Percentiles rank a stretch among this genome's conserved stretches.
These are phyloP conservation scores for Strix uralensis DNA, from an alignment of 2,113 vertebrate species.

Conservation along the genomic window DNA sequence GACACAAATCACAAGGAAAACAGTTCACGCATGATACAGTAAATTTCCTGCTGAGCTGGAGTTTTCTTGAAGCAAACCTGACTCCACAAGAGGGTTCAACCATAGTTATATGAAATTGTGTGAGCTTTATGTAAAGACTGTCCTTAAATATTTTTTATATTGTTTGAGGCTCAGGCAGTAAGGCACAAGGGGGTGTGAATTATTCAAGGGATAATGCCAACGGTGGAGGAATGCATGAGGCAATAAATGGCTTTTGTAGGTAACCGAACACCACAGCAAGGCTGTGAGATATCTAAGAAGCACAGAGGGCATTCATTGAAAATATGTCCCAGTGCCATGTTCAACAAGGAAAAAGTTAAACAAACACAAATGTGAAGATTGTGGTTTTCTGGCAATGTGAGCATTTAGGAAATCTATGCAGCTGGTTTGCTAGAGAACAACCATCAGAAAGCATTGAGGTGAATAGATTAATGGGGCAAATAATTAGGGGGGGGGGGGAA, in stretches of 20 bases:
- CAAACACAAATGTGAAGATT: not conserved
- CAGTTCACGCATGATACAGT: not conserved
- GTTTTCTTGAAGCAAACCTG: not conserved
- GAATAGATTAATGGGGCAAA: not conserved
- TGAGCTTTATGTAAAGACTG: not conserved
- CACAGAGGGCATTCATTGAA: not conserved
- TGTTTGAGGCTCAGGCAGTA: not conserved
- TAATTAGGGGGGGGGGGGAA: not conserved
- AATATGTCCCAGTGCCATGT: not conserved
- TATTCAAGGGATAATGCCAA: not conserved
- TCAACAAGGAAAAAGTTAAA: not conserved
- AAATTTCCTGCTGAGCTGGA: constrained; percentile 22
- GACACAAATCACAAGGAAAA: constrained; percentile 42
- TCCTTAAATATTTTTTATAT: not conserved
- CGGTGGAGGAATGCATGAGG: not conserved
- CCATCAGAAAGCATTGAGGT: not conserved
- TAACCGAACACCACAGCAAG: not conserved
- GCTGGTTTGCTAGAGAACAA: not conserved
- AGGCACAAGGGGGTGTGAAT: not conserved
- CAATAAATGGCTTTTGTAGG: not conserved
- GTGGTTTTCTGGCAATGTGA: not conserved
- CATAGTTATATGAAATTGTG: not conserved
- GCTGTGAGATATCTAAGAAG: not conserved
- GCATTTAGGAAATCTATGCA: not conserved
- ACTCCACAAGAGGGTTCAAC: not conserved